These are phyloP conservation scores for Seriola rivoliana DNA, from an alignment of 2,113 vertebrate species.

Conservation along the genomic window DNA sequence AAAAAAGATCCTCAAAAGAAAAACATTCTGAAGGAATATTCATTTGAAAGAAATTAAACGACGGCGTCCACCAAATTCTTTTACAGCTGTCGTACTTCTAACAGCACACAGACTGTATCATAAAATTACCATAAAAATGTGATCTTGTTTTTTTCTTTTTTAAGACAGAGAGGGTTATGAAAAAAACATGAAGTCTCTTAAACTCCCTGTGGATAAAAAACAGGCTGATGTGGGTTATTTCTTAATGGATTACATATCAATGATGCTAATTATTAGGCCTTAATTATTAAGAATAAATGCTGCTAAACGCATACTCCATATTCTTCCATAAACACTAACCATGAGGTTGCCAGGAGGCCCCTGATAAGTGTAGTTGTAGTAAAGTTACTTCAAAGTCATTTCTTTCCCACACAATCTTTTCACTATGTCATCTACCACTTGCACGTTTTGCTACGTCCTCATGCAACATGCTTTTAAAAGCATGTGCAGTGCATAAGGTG, in stretches of 20 bases:
- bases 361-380: background rate
- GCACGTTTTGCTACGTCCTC: background rate
- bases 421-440: background rate
- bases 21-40: conserved; percentile 16
- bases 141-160: background rate
- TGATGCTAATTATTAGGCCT: background rate
- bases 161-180: background rate
- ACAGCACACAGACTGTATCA: background rate
- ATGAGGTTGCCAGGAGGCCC: no score
- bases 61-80: background rate
- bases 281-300: background rate
- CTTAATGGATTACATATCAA: background rate
- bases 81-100: background rate
- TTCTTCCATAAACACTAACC: no score
- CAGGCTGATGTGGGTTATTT: background rate
- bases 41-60: conserved; percentile 32
- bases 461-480: conserved; percentile 9
- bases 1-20: conserved; percentile 1
- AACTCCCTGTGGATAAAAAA: background rate
- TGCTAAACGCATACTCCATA: no score
- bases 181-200: background rate
- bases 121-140: conserved; percentile 4
- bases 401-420: background rate
- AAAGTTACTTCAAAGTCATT: background rate
- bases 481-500: background rate